A percentile compares a stretch with the other conserved stretches of the same genome.
These are phyloP conservation scores for Callocephalon fimbriatum DNA, from an alignment of 2,113 vertebrate species.

Conservation along the genomic window DNA sequence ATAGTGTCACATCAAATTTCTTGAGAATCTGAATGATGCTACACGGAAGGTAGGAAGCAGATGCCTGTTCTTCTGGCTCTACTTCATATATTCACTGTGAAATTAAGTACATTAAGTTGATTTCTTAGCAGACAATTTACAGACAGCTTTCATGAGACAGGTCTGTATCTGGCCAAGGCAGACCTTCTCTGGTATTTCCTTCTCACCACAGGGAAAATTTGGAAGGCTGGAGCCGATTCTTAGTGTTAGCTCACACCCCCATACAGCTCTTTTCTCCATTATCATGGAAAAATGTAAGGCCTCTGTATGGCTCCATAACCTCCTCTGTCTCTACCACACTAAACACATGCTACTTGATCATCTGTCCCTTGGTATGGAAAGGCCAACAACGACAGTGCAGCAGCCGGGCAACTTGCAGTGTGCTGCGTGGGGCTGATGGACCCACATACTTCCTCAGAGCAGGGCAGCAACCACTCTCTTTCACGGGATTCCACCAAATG, in stretches of 20 bases:
- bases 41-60: background rate
- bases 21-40: background rate
- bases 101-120: background rate
- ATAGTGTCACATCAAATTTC: background rate
- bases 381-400: background rate
- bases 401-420: accelerated
- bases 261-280: background rate
- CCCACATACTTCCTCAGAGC: accelerated
- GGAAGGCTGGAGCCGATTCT: background rate
- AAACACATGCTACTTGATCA: background rate
- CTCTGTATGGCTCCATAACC: background rate
- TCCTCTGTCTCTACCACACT: background rate
- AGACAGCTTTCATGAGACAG: background rate
- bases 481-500: background rate
- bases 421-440: background rate
- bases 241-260: background rate
- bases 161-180: background rate
- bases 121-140: background rate
- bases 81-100: background rate
- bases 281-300: background rate
- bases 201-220: background rate
- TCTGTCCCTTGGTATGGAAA: background rate
- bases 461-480: background rate
- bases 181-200: background rate
- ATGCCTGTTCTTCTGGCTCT: background rate